A percentile compares a stretch with the other conserved stretches of the same genome.
Evolutionary conservation across 1,140 invertebrate species (phyloP).

Genomic region (Pogonognathellus flavescens): DNA sequence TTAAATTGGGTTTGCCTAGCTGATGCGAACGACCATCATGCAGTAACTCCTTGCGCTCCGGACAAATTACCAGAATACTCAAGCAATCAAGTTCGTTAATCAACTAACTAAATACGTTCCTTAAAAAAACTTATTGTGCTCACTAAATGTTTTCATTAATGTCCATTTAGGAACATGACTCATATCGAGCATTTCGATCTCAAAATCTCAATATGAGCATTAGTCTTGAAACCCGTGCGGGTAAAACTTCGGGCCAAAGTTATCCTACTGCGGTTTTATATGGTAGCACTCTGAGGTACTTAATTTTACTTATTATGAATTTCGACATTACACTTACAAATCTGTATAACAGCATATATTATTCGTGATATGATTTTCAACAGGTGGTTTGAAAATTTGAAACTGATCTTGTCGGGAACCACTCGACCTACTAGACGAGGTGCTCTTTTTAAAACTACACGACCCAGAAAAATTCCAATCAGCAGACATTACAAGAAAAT

Average conservation of each 20-base stretch:
- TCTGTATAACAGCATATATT: too few species aligned
- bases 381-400: constrained; percentile 95
- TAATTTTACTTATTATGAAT: background rate
- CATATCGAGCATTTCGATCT: constrained; percentile 92
- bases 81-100: constrained; percentile 81
- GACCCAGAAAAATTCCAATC: constrained; percentile 88
- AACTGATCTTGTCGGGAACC: constrained; percentile 94
- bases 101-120: background rate
- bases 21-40: constrained; percentile 95
- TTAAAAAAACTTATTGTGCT: background rate
- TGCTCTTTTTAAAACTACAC: constrained; percentile 85
- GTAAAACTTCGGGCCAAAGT: constrained; percentile 57
- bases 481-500: constrained; percentile 93
- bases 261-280: constrained; percentile 86
- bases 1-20: constrained; percentile 92
- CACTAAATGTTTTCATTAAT: background rate
- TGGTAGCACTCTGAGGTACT: constrained; percentile 84
- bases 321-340: too few species aligned
- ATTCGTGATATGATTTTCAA: constrained; percentile 54
- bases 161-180: constrained; percentile 80
- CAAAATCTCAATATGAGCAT: constrained; percentile 91
- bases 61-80: constrained; percentile 98
- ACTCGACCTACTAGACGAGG: constrained; percentile 94
- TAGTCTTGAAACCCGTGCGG: constrained; percentile 82
- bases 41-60: constrained; percentile 96